Evolutionary conservation across 2,888 invertebrate species (phyloP), one percentile per base, ranked within the genome.

Genomic region (Drosophila infuscata): DNA sequence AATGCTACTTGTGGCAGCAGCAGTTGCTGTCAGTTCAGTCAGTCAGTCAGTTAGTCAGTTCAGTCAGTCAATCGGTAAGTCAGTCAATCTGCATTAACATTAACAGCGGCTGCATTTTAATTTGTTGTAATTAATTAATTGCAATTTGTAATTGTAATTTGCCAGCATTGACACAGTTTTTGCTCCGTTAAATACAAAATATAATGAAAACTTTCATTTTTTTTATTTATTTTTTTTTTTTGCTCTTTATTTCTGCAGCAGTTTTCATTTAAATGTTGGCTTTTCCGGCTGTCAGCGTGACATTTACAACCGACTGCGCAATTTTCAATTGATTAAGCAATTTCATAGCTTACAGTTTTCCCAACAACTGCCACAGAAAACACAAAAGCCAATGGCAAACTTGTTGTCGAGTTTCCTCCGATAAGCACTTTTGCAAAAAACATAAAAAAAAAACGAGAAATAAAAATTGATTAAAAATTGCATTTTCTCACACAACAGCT

Each of bases 281-380:
- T 81, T 83, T 83, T 83, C 77, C 88, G 71, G 73, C 71, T 82
- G 77, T 77, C 83, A 79, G 65, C 68, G 67, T 82, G 72, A 76
- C 82, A 88, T 86, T 89, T 84, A 74, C 88, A 81, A 76, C 66
- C 76, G 76, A 81, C 74, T 82, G 81, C 75, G 74, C 76, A 84
- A 61, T 86, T 88, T 82, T 76, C 89, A 89, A 86, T 82, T 89
- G 85, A 89, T 89, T 89, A 84, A 84, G 74, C 89, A 86, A 86
- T 86, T 89, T 81, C 33, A 79, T 79, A 74, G 70, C 46, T 46
- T 15, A 15, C 15, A 46, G 15, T 74, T 70, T 66, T 46, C 59
- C 69, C 59, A 51, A 51, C 51, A 48, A 52, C 38, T 20, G 38
- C 46, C 12, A 20, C 12, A 20, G 30, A 43, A 43, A 62, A 59